These are phyloP conservation scores for Noctilio leporinus DNA, from an alignment of 2,113 vertebrate species.

Conservation along the genomic window DNA sequence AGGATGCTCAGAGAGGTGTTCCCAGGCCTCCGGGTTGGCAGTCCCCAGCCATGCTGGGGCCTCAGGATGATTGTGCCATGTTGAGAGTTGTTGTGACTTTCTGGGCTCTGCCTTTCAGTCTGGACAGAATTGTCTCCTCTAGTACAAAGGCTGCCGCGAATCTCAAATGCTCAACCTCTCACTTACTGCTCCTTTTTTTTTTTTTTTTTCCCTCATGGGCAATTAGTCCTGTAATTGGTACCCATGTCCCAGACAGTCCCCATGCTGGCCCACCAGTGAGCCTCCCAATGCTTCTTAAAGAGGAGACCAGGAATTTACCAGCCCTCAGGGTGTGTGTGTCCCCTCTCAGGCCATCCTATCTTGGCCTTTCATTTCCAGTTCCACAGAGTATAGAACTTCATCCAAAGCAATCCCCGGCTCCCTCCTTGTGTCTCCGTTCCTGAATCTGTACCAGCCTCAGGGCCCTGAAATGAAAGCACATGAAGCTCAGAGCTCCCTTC, in stretches of 20 bases:
- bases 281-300: background rate
- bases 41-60: background rate
- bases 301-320: background rate
- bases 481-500: background rate
- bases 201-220: background rate
- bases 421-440: background rate
- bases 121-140: background rate
- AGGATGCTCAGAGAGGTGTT: background rate
- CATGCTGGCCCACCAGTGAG: background rate
- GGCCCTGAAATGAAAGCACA: constrained; percentile 24
- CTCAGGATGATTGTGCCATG: background rate
- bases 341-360: background rate
- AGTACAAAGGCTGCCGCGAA: background rate
- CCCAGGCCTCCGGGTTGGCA: background rate
- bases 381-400: background rate
- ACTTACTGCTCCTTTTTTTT: background rate
- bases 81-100: background rate
- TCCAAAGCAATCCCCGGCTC: background rate
- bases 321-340: background rate
- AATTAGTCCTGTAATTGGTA: background rate
- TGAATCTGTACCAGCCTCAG: background rate
- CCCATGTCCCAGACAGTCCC: background rate
- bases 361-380: background rate
- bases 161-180: background rate
- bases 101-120: background rate